These are phyloP conservation scores for Emydocephalus ijimae DNA, from an alignment of 2,113 vertebrate species.

Conservation along the genomic window DNA sequence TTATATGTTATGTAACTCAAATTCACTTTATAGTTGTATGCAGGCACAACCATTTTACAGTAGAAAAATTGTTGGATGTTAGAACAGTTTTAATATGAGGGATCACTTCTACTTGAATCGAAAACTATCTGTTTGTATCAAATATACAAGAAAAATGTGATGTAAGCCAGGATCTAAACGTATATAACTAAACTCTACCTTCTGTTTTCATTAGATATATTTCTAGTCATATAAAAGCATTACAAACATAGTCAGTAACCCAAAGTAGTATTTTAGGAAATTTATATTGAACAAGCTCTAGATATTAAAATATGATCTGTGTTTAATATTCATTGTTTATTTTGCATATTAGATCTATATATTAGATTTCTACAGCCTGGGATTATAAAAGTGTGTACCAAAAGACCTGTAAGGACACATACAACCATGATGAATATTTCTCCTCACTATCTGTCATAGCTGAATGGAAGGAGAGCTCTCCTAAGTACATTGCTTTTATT, in stretches of 20 bases:
- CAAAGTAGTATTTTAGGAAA: not conserved
- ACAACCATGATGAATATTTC: too few species aligned
- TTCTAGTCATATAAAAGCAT: not conserved
- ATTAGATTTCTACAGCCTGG: not conserved
- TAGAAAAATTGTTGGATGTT: not conserved
- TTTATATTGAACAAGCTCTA: not conserved
- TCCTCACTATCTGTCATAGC: not conserved
- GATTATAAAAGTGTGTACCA: not conserved
- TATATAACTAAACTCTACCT: not conserved
- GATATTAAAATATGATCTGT: not conserved
- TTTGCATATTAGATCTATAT: not conserved
- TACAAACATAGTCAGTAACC: not conserved
- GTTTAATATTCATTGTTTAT: not conserved
- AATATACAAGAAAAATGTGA: not conserved
- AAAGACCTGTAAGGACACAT: not conserved
- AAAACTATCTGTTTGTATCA: not conserved
- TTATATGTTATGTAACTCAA: not conserved
- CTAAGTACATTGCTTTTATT: too few species aligned
- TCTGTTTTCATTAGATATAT: not conserved
- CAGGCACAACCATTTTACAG: not conserved
- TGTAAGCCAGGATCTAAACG: not conserved
- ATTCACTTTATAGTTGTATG: not conserved
- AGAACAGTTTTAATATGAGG: not conserved
- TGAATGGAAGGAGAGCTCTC: not conserved
- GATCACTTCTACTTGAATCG: not conserved